Base-by-base conservation (phyloP, 2,888 invertebrate species). In the Acrobasis repandana region DNA sequence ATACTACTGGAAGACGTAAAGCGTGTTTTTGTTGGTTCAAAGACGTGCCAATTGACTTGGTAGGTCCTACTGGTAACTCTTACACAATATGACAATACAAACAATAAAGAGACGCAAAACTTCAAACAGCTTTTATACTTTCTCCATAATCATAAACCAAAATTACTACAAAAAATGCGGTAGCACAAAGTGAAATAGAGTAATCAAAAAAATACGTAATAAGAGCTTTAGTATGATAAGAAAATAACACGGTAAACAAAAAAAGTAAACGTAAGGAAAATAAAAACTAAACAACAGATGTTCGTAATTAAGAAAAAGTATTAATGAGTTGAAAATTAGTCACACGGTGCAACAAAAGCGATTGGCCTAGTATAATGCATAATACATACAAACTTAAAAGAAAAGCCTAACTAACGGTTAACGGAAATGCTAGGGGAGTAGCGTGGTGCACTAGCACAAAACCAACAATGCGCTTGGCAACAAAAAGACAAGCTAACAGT, bases 1-100 rank as follows among this genome's bases (percentile, higher is more conserved):
- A 64, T 74, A 76, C 73, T 77, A 74, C 74, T 69, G 71, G 68
- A 72, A 64, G 68, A 62, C 56, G 64, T 71, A 67, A 67, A 70
- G 65, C 63, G 62, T 63, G 62, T 63, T 58, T 63, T 69, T 65
- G 65, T 61, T 63, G 60, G 54, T 60, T 62, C 58, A 64, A 67
- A 63, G 63, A 63, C 49, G 47, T 57, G 49, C 59, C 58, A 62
- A 65, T 61, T 49, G 16, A 38, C 34, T 20, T 38, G 36, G 58
- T 58, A 54, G 54, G 54, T 54, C 54, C 54, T 54, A 54, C 43
- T 54, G 54, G 38, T 54, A 54, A 43, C 14, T 43, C 18, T 54
- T 20, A 9, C 18, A 67, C 63, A 65, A 61, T 65, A 38, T 8
- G 28, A 28, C 28, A 28, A 18, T n/a, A n/a, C 43, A 43, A 43